Evolutionary conservation across 2,888 invertebrate genomes (phyloP).

Genomic region (Oxyteleia sp.): DNA sequence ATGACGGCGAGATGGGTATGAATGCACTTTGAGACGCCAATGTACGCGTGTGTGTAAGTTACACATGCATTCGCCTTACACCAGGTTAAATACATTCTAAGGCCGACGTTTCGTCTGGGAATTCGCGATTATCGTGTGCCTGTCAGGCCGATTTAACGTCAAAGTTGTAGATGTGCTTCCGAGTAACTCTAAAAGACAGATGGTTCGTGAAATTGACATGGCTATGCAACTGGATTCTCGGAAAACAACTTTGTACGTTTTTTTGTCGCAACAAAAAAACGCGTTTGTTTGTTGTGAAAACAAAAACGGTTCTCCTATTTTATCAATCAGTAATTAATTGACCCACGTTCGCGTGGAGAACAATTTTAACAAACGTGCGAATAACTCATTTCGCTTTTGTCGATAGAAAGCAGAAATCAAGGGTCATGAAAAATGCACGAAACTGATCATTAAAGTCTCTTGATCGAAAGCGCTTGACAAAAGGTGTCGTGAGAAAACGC

Average conservation of each 20-base stretch:
- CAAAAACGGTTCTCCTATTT: conserved; percentile 24
- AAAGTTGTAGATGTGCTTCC: conserved; percentile 67
- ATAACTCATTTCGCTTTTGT: background rate
- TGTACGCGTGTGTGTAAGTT: conserved; percentile 15
- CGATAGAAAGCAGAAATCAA: conserved; percentile 11
- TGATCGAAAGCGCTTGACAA: conserved; percentile 81
- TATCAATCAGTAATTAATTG: conserved; percentile 11
- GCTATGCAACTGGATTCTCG: conserved; percentile 70
- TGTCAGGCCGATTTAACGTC: conserved; percentile 70
- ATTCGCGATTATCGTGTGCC: conserved; percentile 71
- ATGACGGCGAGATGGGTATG: conserved; percentile 11
- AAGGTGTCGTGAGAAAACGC: conserved; percentile 84
- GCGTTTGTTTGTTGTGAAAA: conserved; percentile 42
- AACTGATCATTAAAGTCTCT: conserved; percentile 81
- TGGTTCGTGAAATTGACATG: conserved; percentile 65
- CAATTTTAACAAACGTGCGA: too few species aligned
- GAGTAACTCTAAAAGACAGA: conserved; percentile 66
- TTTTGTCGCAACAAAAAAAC: conserved; percentile 36
- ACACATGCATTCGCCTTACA: conserved; percentile 16
- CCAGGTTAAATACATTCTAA: conserved; percentile 38
- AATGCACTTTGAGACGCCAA: conserved; percentile 8
- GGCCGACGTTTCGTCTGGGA: conserved; percentile 70
- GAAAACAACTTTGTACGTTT: conserved; percentile 55
- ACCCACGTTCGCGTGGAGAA: too few species aligned
- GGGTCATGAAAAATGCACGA: conserved; percentile 81